Base-by-base conservation (phyloP, 2,888 invertebrate species). In the Pseudococcus viburni region DNA sequence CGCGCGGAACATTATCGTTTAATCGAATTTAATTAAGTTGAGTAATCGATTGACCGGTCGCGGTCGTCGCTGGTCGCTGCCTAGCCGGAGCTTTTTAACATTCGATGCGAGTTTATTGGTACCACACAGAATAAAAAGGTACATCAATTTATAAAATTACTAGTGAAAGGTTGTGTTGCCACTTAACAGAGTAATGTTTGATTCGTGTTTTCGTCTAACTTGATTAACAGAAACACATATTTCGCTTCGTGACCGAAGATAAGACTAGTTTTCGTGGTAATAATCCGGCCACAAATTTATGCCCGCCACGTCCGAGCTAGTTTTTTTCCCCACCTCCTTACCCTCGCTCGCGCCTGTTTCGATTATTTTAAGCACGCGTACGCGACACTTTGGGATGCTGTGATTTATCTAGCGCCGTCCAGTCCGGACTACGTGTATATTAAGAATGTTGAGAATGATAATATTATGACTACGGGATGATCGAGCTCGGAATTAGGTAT, bases 281-380 rank as follows among this genome's bases (percentile, higher is more conserved):
- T 87, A 87, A 87, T 87, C 80, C 80, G 48, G 55, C 68, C 80
- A 48, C 80, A 87, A 87, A 87, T 87, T 77, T 86, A 80, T 48
- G 73, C 46, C 51, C 73, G 77, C 77, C 87, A 26, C 77, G 77
- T 55, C 77, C 48, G 77, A 87, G 87, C 87, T 73, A 51, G 48
- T 77, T 80, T 87, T 87, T 87, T n/a, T 26, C 0, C 12, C 26
- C 68, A 5, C 12, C 26, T 12, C 12, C 6, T 26, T 22, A 2
- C 22, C 26, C 68, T 22, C 68, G 26, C 68, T 11, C 68, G 17
- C 33, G 77, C 48, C 86, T n/a, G 51, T 87, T 87, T 17, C 80
- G 77, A 87, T 87, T 87, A 87, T 87, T 87, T 87, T 77, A 87
- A 87, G 87, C 87, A 87, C 87, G 87, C 87, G 87, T 80, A 87